Base-by-base conservation (phyloP, 2,888 invertebrate species). In the Patella ulyssiponensis region DNA sequence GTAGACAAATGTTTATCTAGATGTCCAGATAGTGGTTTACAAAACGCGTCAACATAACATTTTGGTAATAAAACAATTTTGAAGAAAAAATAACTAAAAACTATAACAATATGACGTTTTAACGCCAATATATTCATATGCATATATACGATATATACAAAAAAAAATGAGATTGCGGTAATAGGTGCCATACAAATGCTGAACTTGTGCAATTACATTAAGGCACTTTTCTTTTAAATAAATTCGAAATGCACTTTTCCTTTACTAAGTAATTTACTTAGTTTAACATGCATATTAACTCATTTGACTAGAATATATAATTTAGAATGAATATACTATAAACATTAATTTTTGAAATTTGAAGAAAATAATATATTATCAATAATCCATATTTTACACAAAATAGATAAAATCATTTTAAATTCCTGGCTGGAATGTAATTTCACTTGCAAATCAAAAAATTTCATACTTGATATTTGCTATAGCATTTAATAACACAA, bases 231-330 rank as follows among this genome's bases (percentile, higher is more conserved):
- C 3, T n/a, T 20, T 44, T 1, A 9, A 44, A 44, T 44, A 44
- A 44, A 44, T 9, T 44, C 44, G 44, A 44, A 44, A 44, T 44
- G 44, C 44, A 44, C 7, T 44, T 44, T 44, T 44, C 9, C 44
- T 44, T 44, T 44, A 9, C 44, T 44, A 44, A 44, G 44, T 9
- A 44, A 44, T 44, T 44, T 44, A 44, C 44, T 7, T 44, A 44
- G 44, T 9, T 44, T 1, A 44, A 44, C 9, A 44, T 44, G 44
- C 44, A 44, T 44, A 44, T 44, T 44, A 44, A 44, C 44, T 44
- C 44, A 64, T 64, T n/a, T 64, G 64, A 64, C 64, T 64, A 64
- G 64, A 20, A 64, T 64, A 23, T 64, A 64, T 64, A 64, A 64
- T 14, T 64, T 64, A 64, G 20, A 23, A 64, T 23, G 20, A 64